These are phyloP conservation scores for Nomada fabriciana DNA, from an alignment of 2,888 invertebrate species.

Conservation along the genomic window DNA sequence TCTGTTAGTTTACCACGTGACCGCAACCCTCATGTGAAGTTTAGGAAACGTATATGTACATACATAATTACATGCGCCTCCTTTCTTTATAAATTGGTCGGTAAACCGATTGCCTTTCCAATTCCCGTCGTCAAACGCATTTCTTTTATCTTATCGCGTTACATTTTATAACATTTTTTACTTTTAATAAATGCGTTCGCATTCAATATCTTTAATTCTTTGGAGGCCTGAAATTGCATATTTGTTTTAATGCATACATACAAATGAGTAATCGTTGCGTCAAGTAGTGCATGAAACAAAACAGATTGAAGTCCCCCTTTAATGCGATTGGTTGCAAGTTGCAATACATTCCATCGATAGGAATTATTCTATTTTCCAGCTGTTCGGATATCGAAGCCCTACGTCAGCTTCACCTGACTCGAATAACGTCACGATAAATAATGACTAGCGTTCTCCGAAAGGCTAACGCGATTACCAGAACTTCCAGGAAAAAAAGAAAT, in stretches of 20 bases:
- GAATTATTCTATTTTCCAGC: slow-evolving; percentile 52
- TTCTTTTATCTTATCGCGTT: slow-evolving; percentile 5
- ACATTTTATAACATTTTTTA: background rate
- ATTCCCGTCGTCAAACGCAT: background rate
- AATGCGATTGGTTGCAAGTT: slow-evolving; percentile 38
- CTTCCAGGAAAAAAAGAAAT: slow-evolving; percentile 20
- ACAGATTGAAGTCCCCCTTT: background rate
- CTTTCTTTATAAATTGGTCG: slow-evolving; percentile 40
- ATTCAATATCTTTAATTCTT: background rate
- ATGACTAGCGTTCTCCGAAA: slow-evolving; percentile 14
- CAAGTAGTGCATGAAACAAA: background rate
- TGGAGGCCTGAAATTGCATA: background rate
- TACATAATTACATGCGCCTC: slow-evolving; percentile 10
- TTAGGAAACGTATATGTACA: slow-evolving; percentile 45
- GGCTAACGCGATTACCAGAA: slow-evolving; percentile 23
- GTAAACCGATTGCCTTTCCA: slow-evolving; percentile 10
- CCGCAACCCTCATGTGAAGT: slow-evolving; percentile 43
- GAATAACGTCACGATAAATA: slow-evolving; percentile 53
- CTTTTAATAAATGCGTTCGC: background rate
- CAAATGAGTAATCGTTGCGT: background rate
- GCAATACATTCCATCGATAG: slow-evolving; percentile 17
- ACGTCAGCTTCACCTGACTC: slow-evolving; percentile 28
- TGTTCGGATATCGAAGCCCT: slow-evolving; percentile 37
- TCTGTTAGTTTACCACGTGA: slow-evolving; percentile 57
- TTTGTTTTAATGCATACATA: background rate